Percentiles rank a stretch among this genome's conserved stretches.
Evolutionary conservation across 2,888 invertebrate species (phyloP).

Genomic region (Epistrophe eligans): DNA sequence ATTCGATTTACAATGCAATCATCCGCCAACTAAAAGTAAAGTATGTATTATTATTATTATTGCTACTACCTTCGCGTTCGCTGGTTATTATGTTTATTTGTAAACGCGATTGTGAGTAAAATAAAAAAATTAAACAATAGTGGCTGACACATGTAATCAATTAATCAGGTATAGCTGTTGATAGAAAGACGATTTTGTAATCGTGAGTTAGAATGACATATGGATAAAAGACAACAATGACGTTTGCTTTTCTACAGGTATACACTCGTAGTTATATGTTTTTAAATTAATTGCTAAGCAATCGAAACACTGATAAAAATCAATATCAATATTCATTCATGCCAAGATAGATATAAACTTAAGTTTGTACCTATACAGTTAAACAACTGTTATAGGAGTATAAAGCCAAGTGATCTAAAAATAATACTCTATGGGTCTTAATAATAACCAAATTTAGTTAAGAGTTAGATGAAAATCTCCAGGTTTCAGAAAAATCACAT

Average conservation of each 20-base stretch:
- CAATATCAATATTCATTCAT: neutral
- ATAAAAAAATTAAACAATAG: constrained; percentile 50
- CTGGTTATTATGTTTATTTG: constrained; percentile 2
- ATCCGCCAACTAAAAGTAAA: constrained; percentile 37
- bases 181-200: constrained; percentile 26
- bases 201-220: constrained; percentile 64
- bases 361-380: neutral
- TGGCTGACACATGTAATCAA: constrained; percentile 54
- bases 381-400: neutral
- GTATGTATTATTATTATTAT: constrained; percentile 33
- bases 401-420: too few species aligned
- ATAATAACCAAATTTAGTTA: too few species aligned
- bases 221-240: constrained; percentile 2
- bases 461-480: too few species aligned
- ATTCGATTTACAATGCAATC: constrained; percentile 68
- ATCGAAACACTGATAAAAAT: neutral
- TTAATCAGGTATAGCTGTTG: constrained; percentile 44
- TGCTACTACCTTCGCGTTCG: neutral
- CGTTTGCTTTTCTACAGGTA: neutral
- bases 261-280: neutral
- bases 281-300: constrained; percentile 4
- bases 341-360: neutral
- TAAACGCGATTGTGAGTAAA: neutral
- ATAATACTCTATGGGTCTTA: too few species aligned
- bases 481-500: too few species aligned